Base-by-base conservation (phyloP, 2,113 vertebrate species). In the Empidonax alnorum region DNA sequence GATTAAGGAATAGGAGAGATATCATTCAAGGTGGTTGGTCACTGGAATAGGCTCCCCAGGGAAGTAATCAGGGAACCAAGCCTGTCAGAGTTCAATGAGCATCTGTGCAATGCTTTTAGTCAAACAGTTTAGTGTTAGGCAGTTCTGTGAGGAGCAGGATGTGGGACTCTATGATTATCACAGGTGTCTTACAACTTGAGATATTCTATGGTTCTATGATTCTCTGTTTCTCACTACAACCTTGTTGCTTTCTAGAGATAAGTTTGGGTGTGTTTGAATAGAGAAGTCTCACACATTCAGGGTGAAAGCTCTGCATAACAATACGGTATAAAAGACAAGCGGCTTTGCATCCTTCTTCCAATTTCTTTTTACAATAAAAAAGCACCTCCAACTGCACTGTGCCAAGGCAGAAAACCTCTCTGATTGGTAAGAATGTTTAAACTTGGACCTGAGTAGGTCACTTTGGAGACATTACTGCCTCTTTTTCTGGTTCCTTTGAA, bases 11-110 rank as follows among this genome's bases (percentile, higher is more conserved):
- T 1, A 81, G 18, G 4, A 77, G 21, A n/a, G 39, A n/a, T 7
- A 30, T 8, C 4, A 17, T 2, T 66, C 44, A 10, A 28, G 18
- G 22, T 3, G 2, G 3, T 5, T 2, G 2, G 14, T 72, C 23
- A 35, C 42, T 58, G 27, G 23, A 66, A 67, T 3, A 53, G 47
- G 27, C 3, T 62, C 14, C 23, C 12, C 5, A 52, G 10, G 27
- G 39, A 68, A 33, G 28, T 22, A 4, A 9, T 37, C 44, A 55
- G 19, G 14, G 14, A 49, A 67, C 9, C 20, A 80, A 72, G 5
- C 4, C 35, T 42, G 4, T 47, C 39, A 67, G 75, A 58, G 42
- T 53, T 77, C 63, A 80, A 42, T 47, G n/a, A 84, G 13, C 15
- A 7, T 28, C 61, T 63, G 27, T 14, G n/a, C 1, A 3, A 49